These are phyloP conservation scores for Trachelipus rathkii DNA, from an alignment of 1,140 invertebrate species.

Conservation along the genomic window DNA sequence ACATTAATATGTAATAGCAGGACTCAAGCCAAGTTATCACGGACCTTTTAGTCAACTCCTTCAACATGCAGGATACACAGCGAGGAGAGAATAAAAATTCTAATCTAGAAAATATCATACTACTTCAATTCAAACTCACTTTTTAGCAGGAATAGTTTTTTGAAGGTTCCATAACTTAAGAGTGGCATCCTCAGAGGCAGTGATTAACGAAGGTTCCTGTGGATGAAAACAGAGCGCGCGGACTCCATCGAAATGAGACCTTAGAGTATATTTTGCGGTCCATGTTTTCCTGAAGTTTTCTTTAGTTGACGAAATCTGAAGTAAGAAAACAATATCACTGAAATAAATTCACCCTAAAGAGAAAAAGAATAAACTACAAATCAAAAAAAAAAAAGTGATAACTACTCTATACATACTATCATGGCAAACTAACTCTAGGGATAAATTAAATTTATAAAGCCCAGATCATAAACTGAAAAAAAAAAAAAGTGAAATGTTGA, in stretches of 20 bases:
- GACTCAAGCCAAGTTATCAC: background rate
- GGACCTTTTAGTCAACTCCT: background rate
- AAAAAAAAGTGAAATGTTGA: too few relatives aligned
- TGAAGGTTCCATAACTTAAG: conserved; percentile 75
- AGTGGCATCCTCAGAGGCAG: conserved; percentile 97
- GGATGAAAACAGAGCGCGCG: conserved; percentile 96
- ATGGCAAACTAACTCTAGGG: too few relatives aligned
- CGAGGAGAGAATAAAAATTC: background rate
- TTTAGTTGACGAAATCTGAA: conserved; percentile 73
- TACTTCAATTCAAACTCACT: background rate
- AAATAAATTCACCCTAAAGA: too few relatives aligned
- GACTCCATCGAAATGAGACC: conserved; percentile 97
- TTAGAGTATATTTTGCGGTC: conserved; percentile 94
- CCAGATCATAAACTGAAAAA: too few relatives aligned
- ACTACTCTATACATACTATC: too few relatives aligned
- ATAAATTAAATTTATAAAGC: too few relatives aligned
- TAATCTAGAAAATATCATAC: background rate
- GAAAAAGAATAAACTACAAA: too few relatives aligned
- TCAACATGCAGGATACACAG: background rate
- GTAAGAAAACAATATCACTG: background rate
- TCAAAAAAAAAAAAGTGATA: too few relatives aligned
- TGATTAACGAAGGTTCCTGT: conserved; percentile 91
- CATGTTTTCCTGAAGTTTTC: conserved; percentile 94
- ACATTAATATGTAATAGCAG: too few relatives aligned
- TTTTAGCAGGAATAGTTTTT: conserved; percentile 29